Evolutionary conservation across 2,113 vertebrate genomes (phyloP).

Genomic region (Corydoras sp.): DNA sequence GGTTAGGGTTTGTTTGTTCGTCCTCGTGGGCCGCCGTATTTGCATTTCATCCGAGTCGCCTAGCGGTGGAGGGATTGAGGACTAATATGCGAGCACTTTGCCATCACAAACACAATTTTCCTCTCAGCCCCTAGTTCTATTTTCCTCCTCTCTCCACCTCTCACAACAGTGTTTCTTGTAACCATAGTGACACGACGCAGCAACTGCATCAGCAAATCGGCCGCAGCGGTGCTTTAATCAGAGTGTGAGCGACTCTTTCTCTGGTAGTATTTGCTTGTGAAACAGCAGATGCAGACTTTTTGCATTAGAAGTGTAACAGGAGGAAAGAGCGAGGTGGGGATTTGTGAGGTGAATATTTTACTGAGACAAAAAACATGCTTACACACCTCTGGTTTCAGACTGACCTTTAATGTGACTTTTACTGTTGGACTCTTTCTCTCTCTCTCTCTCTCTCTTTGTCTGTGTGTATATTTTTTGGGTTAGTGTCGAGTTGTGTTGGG

Average conservation of each 20-base stretch:
- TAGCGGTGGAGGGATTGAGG: background rate
- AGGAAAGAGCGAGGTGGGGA: too few species aligned
- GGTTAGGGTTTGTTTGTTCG: background rate
- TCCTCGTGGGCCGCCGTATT: background rate
- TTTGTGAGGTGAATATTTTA: background rate
- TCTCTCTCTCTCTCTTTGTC: too few species aligned
- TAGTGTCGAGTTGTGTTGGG: too few species aligned
- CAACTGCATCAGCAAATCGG: slow-evolving; percentile 1
- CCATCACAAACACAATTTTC: background rate
- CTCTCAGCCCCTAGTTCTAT: background rate
- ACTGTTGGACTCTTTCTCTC: too few species aligned
- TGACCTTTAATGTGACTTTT: too few species aligned
- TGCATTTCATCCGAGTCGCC: background rate
- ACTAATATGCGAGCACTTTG: background rate
- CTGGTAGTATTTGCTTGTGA: background rate
- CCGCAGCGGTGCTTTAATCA: background rate
- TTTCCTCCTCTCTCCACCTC: background rate
- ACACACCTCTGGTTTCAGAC: too few species aligned
- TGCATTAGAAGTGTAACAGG: background rate
- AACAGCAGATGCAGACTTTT: background rate
- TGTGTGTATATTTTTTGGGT: too few species aligned
- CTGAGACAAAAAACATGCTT: background rate
- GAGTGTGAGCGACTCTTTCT: background rate
- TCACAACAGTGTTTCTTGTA: slow-evolving; percentile 30
- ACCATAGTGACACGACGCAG: slow-evolving; percentile 26